A percentile compares a stretch with the other conserved stretches of the same genome.
Evolutionary conservation across 2,113 vertebrate genomes (phyloP).

Genomic region (Pygoscelis antarcticus): DNA sequence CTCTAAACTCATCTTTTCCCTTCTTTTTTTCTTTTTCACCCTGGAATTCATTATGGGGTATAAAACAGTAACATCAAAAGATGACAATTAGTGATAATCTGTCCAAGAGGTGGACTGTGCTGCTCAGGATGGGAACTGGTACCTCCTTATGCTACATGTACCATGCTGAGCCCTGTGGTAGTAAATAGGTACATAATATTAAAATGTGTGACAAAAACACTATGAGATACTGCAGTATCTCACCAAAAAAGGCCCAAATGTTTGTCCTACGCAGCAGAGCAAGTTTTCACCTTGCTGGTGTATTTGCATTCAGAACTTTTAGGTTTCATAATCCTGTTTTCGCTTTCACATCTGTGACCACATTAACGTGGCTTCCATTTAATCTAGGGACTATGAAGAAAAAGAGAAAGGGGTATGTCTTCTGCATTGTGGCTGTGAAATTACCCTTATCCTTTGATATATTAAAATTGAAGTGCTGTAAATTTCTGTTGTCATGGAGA

Average conservation of each 20-base stretch:
- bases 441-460: constrained; percentile 68
- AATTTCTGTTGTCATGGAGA: constrained; percentile 76
- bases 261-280: neutral
- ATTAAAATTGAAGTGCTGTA: constrained; percentile 73
- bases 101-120: neutral
- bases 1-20: neutral
- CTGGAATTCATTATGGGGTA: neutral
- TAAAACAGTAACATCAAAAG: neutral
- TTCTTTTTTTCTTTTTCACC: neutral
- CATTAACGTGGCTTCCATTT: neutral
- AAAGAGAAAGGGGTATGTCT: neutral
- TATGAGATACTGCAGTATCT: neutral
- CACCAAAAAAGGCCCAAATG: neutral
- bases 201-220: neutral
- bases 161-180: rapidly evolving
- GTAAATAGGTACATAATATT: neutral
- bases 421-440: constrained; percentile 51
- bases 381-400: constrained; percentile 8
- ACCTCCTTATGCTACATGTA: neutral
- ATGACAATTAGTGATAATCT: neutral
- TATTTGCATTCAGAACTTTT: neutral
- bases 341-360: neutral
- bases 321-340: neutral
- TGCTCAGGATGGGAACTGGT: neutral
- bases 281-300: neutral